phyloP scores from a whole-genome alignment of 1,140 invertebrate genomes.

The Drosophila leontia region DNA sequence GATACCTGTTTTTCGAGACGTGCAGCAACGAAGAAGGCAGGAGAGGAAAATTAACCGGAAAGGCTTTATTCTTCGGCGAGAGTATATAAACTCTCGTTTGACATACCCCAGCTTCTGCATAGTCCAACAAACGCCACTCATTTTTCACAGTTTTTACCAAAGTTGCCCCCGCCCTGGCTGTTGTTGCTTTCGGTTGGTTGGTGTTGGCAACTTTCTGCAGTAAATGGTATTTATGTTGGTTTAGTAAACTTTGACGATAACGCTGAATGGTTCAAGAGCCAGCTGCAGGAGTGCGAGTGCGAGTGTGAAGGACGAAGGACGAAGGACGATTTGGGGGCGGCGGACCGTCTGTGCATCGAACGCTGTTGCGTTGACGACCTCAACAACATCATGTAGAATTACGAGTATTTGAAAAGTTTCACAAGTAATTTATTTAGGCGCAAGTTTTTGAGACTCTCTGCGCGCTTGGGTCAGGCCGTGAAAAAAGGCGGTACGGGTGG shows the following conservation, averaged over 20 bases:
- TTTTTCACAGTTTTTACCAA: constrained; percentile 69
- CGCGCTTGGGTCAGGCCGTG: constrained; percentile 50
- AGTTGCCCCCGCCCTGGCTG: constrained; percentile 25
- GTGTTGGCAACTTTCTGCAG: constrained; percentile 74
- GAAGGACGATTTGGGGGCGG: constrained; percentile 9
- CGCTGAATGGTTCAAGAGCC: constrained; percentile 43
- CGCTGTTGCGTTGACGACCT: constrained; percentile 76
- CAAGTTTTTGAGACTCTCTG: constrained; percentile 71
- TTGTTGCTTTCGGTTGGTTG: constrained; percentile 33
- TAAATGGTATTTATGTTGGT: constrained; percentile 83
- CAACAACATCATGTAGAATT: constrained; percentile 83
- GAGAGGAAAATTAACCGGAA: background rate
- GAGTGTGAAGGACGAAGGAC: constrained; percentile 7
- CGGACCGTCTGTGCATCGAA: constrained; percentile 48
- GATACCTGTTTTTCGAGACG: background rate
- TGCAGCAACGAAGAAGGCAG: background rate
- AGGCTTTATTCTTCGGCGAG: constrained; percentile 5
- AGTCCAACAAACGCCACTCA: constrained; percentile 53
- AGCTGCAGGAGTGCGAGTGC: constrained; percentile 15
- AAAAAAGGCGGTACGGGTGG: constrained; percentile 18
- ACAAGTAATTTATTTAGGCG: constrained; percentile 83
- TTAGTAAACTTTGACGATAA: constrained; percentile 82
- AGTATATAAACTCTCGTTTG: constrained; percentile 38
- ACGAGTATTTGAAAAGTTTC: constrained; percentile 84
- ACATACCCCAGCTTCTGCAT: constrained; percentile 1